A percentile compares a stretch with the other conserved stretches of the same genome.
Conservation (phyloP, 2,888 invertebrate genomes). For the Subacronicta megacephala region DNA sequence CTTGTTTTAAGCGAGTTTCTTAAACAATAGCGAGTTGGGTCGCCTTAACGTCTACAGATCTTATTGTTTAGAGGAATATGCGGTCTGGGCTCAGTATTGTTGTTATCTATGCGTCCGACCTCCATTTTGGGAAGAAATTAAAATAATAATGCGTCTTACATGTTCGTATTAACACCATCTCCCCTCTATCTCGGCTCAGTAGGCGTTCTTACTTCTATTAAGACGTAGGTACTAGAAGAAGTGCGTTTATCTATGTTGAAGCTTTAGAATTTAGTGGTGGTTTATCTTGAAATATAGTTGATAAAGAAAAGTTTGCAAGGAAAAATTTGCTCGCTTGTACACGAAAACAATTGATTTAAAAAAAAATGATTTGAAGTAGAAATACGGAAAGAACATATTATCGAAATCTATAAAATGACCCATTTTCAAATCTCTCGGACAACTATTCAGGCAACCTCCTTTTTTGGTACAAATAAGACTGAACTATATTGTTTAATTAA, state of each 20-base stretch:
- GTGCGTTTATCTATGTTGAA: background rate
- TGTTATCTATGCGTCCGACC: conserved; percentile 63
- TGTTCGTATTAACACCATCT: conserved; percentile 46
- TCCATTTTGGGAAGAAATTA: conserved; percentile 58
- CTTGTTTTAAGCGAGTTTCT: conserved; percentile 57
- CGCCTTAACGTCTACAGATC: conserved; percentile 64
- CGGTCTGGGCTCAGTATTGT: conserved; percentile 61
- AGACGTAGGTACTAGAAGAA: conserved; percentile 8
- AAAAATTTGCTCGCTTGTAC: no score
- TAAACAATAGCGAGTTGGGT: conserved; percentile 66
- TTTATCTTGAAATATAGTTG: background rate
- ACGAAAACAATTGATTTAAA: no score
- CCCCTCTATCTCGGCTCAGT: conserved; percentile 45
- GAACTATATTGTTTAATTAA: no score
- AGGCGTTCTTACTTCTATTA: conserved; percentile 33
- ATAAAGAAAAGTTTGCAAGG: no score
- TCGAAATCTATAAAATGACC: no score
- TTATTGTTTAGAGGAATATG: conserved; percentile 66
- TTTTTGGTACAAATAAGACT: no score
- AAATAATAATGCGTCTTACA: conserved; percentile 59
- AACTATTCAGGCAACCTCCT: no score
- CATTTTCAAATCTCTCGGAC: no score
- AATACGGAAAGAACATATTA: no score
- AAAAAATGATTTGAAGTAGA: no score
- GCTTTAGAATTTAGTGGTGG: background rate